Conservation (phyloP, 2,888 invertebrate genomes). For the Drosophila seclusa region DNA sequence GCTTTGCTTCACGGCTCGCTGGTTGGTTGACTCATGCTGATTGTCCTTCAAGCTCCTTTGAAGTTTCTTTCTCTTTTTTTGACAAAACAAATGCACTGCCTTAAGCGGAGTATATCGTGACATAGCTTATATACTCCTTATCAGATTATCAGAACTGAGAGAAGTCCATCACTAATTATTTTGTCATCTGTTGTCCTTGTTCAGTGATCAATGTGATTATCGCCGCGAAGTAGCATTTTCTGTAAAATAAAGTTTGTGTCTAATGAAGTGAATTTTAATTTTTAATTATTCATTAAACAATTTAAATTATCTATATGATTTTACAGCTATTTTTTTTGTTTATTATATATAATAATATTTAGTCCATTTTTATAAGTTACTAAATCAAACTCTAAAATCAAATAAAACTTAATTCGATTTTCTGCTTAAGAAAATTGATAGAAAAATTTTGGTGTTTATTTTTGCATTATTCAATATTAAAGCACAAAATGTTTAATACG, state of each 20-base stretch:
- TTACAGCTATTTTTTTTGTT: neutral
- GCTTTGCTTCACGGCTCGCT: constrained; percentile 60
- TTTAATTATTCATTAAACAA: neutral
- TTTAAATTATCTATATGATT: neutral
- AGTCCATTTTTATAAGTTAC: neutral
- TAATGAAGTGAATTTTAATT: neutral
- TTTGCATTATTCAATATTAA: neutral
- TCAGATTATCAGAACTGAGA: neutral
- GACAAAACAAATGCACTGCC: neutral
- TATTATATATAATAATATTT: neutral
- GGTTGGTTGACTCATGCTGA: constrained; percentile 39
- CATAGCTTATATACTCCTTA: neutral
- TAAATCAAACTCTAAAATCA: neutral
- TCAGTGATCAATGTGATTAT: neutral
- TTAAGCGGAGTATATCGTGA: neutral
- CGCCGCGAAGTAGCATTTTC: neutral
- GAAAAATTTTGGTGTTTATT: neutral
- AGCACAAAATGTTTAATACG: neutral
- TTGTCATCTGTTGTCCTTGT: neutral
- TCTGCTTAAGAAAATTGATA: neutral
- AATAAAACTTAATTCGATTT: neutral
- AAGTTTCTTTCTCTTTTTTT: constrained; percentile 25
- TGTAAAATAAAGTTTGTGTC: neutral
- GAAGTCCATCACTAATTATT: neutral
- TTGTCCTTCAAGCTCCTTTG: constrained; percentile 40